Base-by-base conservation (phyloP, 2,888 invertebrate species). In the Asteroscopus sphinx region DNA sequence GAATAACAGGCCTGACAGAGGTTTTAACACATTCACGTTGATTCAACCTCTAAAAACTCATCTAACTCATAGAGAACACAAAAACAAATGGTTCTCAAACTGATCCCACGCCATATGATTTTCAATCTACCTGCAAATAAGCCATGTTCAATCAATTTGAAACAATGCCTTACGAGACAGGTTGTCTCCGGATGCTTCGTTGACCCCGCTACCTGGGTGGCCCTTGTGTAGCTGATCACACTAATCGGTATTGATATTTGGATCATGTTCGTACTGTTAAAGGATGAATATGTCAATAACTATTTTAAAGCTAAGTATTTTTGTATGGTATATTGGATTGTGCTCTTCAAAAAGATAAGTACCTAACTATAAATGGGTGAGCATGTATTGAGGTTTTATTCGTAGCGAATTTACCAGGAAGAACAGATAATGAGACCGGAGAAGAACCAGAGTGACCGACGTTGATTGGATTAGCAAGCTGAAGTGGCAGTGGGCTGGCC, bases 191-290 rank as follows among this genome's bases (percentile, higher is more conserved):
- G 37, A 37, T 49, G 41, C 21, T 6, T 21, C 21, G 30, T 58
- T 41, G 48, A 63, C 35, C 25, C 3, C 26, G 75, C 88, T 81
- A 82, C 83, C 79, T 89, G 88, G 88, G 88, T 89, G 88, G 88
- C 73, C 88, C 46, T 13, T 51, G 61, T 30, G n/a, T 32, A 26
- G 28, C 16, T 30, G 55, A 70, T 47, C 68, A 68, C 64, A 57
- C 61, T 79, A 72, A 80, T 79, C 59, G 58, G 70, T 73, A 78
- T 62, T 64, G 75, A 76, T 75, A 64, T 68, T 54, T 41, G 78
- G 57, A 77, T 76, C 72, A 60, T 75, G 62, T 76, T 75, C 69
- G 55, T 54, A 16, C 21, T 36, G 41, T 21, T 42, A 46, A 44
- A 32, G 68, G 61, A 75, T 75, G 75, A 45, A 66, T 71, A 66